Percentiles rank a stretch among this genome's conserved stretches.
Conservation (phyloP, 2,888 invertebrate genomes). For the Tetragnatha montana region DNA sequence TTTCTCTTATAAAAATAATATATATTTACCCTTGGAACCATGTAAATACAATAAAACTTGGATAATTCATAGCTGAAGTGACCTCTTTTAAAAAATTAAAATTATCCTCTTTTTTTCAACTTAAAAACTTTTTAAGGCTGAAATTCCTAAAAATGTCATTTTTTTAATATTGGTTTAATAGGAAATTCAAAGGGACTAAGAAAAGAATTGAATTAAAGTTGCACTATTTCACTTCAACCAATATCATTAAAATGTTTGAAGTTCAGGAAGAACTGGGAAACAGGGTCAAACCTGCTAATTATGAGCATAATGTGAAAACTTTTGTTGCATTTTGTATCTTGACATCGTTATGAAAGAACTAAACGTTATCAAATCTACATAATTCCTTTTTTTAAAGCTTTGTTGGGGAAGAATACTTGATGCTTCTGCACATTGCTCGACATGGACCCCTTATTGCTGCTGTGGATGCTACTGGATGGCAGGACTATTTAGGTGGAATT, state of each 20-base stretch:
- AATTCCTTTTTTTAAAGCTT: conserved; percentile 78
- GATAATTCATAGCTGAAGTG: background rate
- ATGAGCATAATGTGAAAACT: background rate
- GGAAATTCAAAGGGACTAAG: no score
- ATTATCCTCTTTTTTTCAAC: no score
- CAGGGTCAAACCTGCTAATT: no score
- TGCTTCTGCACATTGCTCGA: conserved; percentile 80
- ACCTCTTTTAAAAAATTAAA: no score
- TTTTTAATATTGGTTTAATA: no score
- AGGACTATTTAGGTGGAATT: conserved; percentile 89
- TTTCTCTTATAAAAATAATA: background rate
- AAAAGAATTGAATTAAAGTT: no score
- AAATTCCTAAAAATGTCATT: no score
- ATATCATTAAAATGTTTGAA: no score
- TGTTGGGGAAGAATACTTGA: conserved; percentile 81
- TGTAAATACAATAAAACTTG: background rate
- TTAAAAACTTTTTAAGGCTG: no score
- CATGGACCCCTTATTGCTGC: conserved; percentile 88
- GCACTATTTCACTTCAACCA: no score
- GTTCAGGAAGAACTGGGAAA: no score
- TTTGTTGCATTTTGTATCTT: background rate
- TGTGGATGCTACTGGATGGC: conserved; percentile 90
- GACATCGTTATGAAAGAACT: background rate
- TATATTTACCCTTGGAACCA: background rate
- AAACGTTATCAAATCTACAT: background rate